These are phyloP conservation scores for Nycticorax nycticorax DNA, from an alignment of 2,113 vertebrate species.

Conservation along the genomic window DNA sequence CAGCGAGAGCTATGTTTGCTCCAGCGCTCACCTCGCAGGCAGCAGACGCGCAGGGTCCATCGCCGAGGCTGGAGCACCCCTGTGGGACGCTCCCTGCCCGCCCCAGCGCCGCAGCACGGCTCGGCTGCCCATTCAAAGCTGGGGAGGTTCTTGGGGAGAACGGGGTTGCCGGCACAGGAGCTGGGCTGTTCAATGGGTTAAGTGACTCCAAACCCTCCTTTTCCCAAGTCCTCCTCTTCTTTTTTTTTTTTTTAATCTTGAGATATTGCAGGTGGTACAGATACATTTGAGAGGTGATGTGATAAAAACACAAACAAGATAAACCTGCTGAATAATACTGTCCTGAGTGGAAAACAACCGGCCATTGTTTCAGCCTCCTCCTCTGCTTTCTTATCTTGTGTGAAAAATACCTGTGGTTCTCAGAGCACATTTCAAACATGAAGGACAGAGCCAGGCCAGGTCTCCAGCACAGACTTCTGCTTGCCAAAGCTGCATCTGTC, in stretches of 20 bases:
- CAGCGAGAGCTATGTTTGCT: neutral
- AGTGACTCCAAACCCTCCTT: neutral
- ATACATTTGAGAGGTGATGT: constrained; percentile 24
- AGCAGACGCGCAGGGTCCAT: neutral
- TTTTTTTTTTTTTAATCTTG: neutral
- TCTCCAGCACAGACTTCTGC: neutral
- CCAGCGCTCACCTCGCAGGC: accelerated
- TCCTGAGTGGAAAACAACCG: constrained; percentile 40
- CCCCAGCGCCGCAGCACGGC: neutral
- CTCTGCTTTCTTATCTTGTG: constrained; percentile 51
- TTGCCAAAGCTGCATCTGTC: neutral
- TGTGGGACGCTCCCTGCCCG: neutral
- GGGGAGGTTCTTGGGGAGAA: neutral
- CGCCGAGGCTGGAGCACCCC: neutral
- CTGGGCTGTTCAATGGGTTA: neutral
- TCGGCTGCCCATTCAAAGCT: neutral
- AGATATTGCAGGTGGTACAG: neutral
- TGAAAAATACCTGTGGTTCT: constrained; percentile 39
- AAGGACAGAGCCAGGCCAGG: neutral
- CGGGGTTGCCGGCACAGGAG: neutral
- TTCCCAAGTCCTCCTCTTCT: neutral
- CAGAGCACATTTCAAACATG: neutral
- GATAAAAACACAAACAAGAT: constrained; percentile 43
- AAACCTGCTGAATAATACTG: neutral
- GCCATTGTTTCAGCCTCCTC: constrained; percentile 20